Evolutionary conservation across 2,888 invertebrate genomes (phyloP), one percentile per base, ranked within the genome.

Genomic region (Tachina lurida): DNA sequence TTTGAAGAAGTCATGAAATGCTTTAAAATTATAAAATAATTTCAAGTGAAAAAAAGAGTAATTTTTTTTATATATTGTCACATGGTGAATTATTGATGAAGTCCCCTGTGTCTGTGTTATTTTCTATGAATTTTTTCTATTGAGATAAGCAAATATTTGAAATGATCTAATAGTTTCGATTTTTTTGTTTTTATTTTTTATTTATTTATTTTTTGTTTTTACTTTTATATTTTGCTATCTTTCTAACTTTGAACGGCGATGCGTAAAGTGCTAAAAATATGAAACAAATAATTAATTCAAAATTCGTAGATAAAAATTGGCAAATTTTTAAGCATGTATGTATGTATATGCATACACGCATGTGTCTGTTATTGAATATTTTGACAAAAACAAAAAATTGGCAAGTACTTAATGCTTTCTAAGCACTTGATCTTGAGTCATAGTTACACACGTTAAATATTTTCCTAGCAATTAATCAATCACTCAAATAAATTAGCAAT

Each of bases 111-210:
- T 31, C 1, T 31, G 31, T 31, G 7, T 31, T 56, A 54, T 22
- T 56, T 22, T 10, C 22, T 56, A 12, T 56, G 3, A 31, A 15
- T 7, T 58, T 58, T 15, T 60, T 8, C 10, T 8, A 58, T 15
- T 49, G 15, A 49, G 49, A 49, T 58, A 58, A 58, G 19, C 12
- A 58, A 58, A 58, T 58, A 15, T 58, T 15, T 58, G n/a, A 39
- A 39, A 60, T 39, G 7, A 39, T 39, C n/a, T 39, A 60, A 60
- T 39, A 60, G 7, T 10, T 3, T 17, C 1, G 2, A 1, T 52
- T 10, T 17, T 3, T 52, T 52, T 52, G 39, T 1, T 39, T 39
- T 3, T 31, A 3, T 39, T n/a, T 0, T n/a, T 60, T 15, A 15
- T 31, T 31, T 31, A 31, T 31, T 56, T 22, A 15, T 10, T 3